Evolutionary conservation across 2,113 vertebrate genomes (phyloP), one percentile per base, ranked within the genome.

Genomic region (Oenanthe oenanthe): DNA sequence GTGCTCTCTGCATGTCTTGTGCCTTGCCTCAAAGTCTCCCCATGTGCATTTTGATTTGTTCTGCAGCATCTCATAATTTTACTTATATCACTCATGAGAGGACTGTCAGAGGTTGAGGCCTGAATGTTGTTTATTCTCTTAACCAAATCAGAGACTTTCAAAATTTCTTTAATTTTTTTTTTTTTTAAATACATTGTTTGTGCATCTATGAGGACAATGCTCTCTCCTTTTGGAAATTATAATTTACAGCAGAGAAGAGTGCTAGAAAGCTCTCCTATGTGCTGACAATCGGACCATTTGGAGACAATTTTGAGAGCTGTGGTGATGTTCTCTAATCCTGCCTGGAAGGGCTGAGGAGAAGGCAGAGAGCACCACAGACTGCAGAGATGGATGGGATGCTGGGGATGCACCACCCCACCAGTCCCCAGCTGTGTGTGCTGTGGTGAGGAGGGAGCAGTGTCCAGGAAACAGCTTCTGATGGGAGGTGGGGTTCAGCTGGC

Each of bases 391-490:
- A n/a, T 3, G 6, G 9, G 40, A 13, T 9, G 42, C 22, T 21
- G 9, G 24, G 56, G 28, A 17, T 66, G 7, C 4, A 29, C 12
- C 21, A 28, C 6, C 24, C 20, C 4, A 17, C 4, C 19, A n/a
- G 65, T 43, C 21, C 43, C 38, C 4, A 5, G 4, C 25, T 0
- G 0, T 38, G 36, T 2, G 2, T 13, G 5, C 36, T 74, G 50
- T 62, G 67, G 51, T 29, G n/a, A 60, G 60, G 32, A 80, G 16
- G 21, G 22, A 68, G 56, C 50, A 47, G 17, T 17, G 36, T n/a
- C 31, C 42, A 87, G 36, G 14, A 53, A 92, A 80, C 12, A 76
- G 12, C 13, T 73, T 58, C 34, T 88, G 48, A 13, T 54, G 22
- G 31, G 53, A 62, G 31, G 13, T 79, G 24, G 5, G 4, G 18